A percentile compares a stretch with the other conserved stretches of the same genome.
These are phyloP conservation scores for Gadopsis marmoratus DNA, from an alignment of 2,797 vertebrate genomes.

Conservation along the genomic window DNA sequence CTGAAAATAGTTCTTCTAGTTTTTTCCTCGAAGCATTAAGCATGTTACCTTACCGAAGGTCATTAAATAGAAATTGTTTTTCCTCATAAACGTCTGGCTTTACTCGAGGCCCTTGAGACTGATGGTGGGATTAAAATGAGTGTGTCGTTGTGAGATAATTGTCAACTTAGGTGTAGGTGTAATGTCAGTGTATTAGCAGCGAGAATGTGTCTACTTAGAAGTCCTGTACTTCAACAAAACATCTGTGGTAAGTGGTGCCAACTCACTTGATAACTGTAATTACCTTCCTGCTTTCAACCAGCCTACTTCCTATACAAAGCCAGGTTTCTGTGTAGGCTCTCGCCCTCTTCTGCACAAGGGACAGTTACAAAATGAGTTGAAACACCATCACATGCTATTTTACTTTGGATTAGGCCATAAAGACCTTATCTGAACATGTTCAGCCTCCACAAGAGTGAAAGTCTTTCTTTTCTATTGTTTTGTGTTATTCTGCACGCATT, in stretches of 20 bases:
- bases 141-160: slow-evolving; percentile 22
- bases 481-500: not conserved
- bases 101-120: not conserved
- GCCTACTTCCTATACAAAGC: slow-evolving; percentile 13
- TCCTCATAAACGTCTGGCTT: slow-evolving; percentile 8
- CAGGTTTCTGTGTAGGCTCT: slow-evolving; percentile 20
- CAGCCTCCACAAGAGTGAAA: not conserved
- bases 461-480: not conserved
- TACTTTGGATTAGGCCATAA: not conserved
- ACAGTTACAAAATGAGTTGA: slow-evolving; percentile 29
- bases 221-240: slow-evolving; percentile 50
- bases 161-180: slow-evolving; percentile 29
- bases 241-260: slow-evolving; percentile 46
- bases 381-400: slow-evolving; percentile 22
- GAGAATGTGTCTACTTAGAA: slow-evolving; percentile 13
- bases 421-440: not conserved
- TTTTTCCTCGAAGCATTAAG: slow-evolving; percentile 26
- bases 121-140: slow-evolving; percentile 31
- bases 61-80: slow-evolving; percentile 33
- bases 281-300: slow-evolving; percentile 47
- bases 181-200: slow-evolving; percentile 8
- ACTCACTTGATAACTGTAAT: slow-evolving; percentile 47
- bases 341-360: slow-evolving; percentile 25
- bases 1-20: not conserved
- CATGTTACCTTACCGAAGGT: slow-evolving; percentile 30